A percentile compares a stretch with the other conserved stretches of the same genome.
Evolutionary conservation across 2,888 invertebrate species (phyloP).

Genomic region (Malachius bipustulatus): DNA sequence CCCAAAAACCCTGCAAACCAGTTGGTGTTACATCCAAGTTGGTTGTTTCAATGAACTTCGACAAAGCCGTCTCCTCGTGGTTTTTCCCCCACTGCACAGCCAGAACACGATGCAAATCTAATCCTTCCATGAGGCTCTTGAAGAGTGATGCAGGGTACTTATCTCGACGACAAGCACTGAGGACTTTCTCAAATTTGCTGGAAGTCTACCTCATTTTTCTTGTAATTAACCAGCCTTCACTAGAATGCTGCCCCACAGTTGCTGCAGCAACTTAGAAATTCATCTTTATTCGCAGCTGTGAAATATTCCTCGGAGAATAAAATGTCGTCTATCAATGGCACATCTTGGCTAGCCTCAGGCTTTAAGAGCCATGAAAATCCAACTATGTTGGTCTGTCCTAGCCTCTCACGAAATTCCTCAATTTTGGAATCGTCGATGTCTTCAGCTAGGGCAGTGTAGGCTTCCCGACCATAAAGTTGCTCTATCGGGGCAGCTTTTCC

Average conservation of each 20-base stretch:
- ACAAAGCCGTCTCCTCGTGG: no score
- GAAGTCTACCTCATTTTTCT: constrained; percentile 13
- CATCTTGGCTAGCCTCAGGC: constrained; percentile 4
- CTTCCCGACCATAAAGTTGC: no score
- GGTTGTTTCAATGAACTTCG: no score
- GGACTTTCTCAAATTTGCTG: constrained; percentile 13
- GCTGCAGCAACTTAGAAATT: constrained; percentile 3
- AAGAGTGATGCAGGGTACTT: constrained; percentile 9
- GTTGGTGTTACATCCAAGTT: no score
- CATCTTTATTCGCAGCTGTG: background rate
- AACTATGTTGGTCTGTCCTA: background rate
- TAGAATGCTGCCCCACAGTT: constrained; percentile 11
- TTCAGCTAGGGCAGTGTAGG: no score
- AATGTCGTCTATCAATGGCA: constrained; percentile 5
- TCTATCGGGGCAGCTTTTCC: no score
- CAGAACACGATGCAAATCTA: no score
- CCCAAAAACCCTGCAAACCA: no score
- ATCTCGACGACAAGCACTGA: constrained; percentile 9
- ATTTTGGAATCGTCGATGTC: no score
- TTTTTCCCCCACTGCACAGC: no score
- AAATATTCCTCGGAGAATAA: constrained; percentile 8
- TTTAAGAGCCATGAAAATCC: constrained; percentile 8
- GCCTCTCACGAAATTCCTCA: no score
- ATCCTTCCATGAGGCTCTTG: constrained; percentile 8
- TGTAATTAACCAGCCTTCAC: constrained; percentile 13